A percentile compares a stretch with the other conserved stretches of the same genome.
These are phyloP conservation scores for Sciurus carolinensis DNA, from an alignment of 2,797 vertebrate species.

Conservation along the genomic window DNA sequence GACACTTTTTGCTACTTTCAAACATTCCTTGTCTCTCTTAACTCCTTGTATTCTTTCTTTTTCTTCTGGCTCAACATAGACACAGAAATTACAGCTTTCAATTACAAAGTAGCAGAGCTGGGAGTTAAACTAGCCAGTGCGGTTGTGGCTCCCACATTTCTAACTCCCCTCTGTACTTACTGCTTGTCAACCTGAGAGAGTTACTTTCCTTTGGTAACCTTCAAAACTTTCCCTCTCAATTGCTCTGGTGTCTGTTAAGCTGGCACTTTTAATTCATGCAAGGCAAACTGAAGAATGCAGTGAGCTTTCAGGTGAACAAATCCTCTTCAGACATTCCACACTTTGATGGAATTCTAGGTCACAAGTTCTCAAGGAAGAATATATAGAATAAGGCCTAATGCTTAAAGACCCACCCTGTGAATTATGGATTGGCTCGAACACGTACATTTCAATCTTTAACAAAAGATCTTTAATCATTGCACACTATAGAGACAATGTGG, in stretches of 20 bases:
- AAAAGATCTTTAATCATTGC: neutral
- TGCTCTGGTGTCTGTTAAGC: slow-evolving; percentile 3
- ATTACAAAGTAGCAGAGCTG: neutral
- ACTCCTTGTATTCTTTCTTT: neutral
- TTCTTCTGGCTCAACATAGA: neutral
- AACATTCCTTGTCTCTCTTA: slow-evolving; percentile 3
- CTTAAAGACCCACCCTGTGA: neutral
- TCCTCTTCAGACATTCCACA: neutral
- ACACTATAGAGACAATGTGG: neutral
- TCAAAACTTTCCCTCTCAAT: neutral
- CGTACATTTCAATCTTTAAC: neutral
- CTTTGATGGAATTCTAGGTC: neutral
- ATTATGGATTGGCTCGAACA: neutral
- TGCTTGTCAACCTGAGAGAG: neutral
- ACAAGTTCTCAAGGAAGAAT: neutral
- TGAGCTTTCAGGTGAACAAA: neutral
- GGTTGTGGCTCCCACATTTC: neutral
- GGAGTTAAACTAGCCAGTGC: neutral
- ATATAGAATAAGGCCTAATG: neutral
- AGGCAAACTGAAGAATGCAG: neutral
- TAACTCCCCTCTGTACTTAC: neutral
- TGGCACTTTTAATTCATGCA: neutral
- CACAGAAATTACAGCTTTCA: slow-evolving; percentile 8
- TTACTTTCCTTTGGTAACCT: slow-evolving; percentile 18
- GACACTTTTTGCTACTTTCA: slow-evolving; percentile 31